Conservation (phyloP, 2,113 vertebrate species). For the Lophochroa leadbeateri region DNA sequence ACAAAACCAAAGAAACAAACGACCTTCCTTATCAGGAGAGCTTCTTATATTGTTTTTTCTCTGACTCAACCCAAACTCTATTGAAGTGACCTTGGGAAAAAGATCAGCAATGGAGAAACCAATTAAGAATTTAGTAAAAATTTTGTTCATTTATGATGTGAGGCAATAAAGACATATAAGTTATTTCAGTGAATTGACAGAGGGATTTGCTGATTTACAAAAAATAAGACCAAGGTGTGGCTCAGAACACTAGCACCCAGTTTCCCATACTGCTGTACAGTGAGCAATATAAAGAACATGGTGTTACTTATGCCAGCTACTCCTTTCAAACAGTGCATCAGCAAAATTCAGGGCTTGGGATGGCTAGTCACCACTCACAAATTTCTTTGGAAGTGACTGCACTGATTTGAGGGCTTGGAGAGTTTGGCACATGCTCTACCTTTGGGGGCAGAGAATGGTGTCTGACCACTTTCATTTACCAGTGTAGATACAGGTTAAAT, state of each 20-base stretch:
- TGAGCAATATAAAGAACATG: neutral
- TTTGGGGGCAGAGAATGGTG: neutral
- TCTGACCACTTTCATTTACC: neutral
- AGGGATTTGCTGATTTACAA: neutral
- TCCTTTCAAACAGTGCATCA: neutral
- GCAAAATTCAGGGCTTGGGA: neutral
- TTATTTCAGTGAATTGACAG: neutral
- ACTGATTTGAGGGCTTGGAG: neutral
- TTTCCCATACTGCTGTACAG: neutral
- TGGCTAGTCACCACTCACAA: neutral
- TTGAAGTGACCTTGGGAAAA: neutral
- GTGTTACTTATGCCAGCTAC: neutral
- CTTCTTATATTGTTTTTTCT: neutral
- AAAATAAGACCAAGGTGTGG: neutral
- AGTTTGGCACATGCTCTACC: neutral
- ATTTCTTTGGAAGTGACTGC: neutral
- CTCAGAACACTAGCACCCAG: accelerated
- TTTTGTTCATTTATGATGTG: neutral
- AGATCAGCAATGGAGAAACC: neutral
- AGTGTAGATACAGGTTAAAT: neutral
- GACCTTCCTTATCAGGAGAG: neutral
- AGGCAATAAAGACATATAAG: neutral
- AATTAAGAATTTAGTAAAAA: neutral
- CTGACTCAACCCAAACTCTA: neutral
- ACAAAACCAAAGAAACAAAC: neutral